Evolutionary conservation across 2,797 vertebrate species (phyloP).

Genomic region (Hozukius guyotensis): DNA sequence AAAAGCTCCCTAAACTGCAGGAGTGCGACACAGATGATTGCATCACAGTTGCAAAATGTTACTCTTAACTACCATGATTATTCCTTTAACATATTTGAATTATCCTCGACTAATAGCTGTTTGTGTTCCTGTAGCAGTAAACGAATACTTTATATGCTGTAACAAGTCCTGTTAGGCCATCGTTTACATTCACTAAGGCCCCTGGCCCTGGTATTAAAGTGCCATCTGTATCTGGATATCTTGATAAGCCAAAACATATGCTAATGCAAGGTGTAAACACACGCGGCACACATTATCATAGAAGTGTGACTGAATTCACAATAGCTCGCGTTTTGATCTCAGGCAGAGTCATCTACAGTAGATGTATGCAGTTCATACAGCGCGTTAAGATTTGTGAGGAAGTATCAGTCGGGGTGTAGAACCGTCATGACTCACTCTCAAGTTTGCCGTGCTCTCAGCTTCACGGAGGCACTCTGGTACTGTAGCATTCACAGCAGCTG

Average conservation of each 20-base stretch:
- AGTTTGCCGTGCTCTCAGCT: slow-evolving; percentile 15
- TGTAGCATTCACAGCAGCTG: slow-evolving; percentile 11
- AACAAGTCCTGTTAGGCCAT: slow-evolving; percentile 17
- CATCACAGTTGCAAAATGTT: slow-evolving; percentile 30
- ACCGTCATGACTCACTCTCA: slow-evolving; percentile 15
- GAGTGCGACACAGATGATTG: slow-evolving; percentile 44
- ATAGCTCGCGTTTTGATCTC: background rate
- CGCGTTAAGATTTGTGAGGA: slow-evolving; percentile 7
- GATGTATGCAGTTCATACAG: background rate
- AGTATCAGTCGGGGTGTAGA: background rate
- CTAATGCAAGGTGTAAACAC: slow-evolving; percentile 26
- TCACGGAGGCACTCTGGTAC: background rate
- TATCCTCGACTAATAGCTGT: slow-evolving; percentile 8
- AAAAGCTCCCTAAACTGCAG: slow-evolving; percentile 38
- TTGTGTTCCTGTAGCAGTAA: slow-evolving; percentile 13
- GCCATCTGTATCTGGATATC: slow-evolving; percentile 24
- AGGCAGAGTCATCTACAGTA: background rate
- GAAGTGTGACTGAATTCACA: slow-evolving; percentile 15
- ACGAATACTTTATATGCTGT: slow-evolving; percentile 8
- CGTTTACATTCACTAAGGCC: slow-evolving; percentile 18
- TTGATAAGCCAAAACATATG: slow-evolving; percentile 18
- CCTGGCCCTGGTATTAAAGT: slow-evolving; percentile 17
- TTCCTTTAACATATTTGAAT: slow-evolving; percentile 23
- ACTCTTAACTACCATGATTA: slow-evolving; percentile 11
- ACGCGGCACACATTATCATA: background rate